A percentile compares a stretch with the other conserved stretches of the same genome.
Evolutionary conservation across 2,888 invertebrate species (phyloP).

Genomic region (Yponomeuta sedellus): DNA sequence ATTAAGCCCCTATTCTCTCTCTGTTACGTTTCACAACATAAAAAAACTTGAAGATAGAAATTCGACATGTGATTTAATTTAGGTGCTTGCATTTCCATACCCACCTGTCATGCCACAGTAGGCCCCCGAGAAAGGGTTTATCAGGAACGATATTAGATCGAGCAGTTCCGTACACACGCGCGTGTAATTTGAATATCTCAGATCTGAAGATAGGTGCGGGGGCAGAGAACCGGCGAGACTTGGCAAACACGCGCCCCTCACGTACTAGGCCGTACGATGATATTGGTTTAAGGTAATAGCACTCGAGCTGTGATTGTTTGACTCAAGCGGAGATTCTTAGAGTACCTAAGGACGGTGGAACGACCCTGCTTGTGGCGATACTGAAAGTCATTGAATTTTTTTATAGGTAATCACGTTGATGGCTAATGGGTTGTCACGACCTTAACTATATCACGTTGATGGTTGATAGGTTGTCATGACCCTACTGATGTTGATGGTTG

Average conservation of each 20-base stretch:
- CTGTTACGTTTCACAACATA: too few species aligned
- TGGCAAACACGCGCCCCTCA: not conserved
- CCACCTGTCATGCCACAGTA: not conserved
- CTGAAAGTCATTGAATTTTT: too few species aligned
- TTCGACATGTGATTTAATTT: too few species aligned
- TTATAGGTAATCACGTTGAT: too few species aligned
- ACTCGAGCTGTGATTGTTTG: not conserved
- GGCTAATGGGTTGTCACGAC: too few species aligned
- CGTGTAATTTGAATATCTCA: slow-evolving; percentile 4
- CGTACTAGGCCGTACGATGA: not conserved
- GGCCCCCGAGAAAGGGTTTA: not conserved
- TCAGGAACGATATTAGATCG: slow-evolving; percentile 6
- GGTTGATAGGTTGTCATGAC: too few species aligned
- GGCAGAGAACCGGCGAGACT: not conserved
- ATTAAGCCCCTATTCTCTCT: too few species aligned
- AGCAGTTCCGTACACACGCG: not conserved
- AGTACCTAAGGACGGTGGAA: not conserved
- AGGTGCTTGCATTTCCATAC: too few species aligned
- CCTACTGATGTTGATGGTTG: too few species aligned
- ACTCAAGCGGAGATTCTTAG: not conserved
- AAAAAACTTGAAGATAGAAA: too few species aligned
- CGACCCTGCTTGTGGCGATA: too few species aligned
- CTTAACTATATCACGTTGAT: too few species aligned
- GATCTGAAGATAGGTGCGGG: not conserved
- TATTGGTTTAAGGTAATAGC: not conserved